These are phyloP conservation scores for Oikopleura dioica DNA, from an alignment of 23 tunicate genomes.

Conservation along the genomic window DNA sequence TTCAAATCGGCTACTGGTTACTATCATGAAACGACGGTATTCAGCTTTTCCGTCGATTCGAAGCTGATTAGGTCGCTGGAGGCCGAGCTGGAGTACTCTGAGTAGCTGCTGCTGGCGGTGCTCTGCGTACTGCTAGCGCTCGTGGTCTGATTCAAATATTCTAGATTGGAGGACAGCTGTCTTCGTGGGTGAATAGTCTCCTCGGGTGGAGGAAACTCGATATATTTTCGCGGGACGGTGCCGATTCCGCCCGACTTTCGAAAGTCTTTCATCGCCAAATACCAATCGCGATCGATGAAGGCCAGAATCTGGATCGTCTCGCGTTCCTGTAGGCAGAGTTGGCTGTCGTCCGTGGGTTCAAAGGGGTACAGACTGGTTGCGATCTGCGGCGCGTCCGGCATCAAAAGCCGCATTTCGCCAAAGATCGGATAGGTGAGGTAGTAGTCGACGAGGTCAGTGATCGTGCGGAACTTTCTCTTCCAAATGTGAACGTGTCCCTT, in stretches of 20 bases:
- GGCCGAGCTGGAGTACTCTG: too few species aligned
- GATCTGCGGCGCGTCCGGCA: not conserved
- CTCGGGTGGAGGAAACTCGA: not conserved
- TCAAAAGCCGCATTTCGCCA: not conserved
- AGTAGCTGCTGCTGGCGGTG: too few species aligned
- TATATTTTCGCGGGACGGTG: constrained; percentile 8
- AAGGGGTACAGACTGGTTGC: not conserved
- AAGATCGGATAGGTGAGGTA: not conserved
- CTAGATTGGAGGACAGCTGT: too few species aligned
- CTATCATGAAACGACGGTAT: too few species aligned
- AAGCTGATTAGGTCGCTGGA: too few species aligned
- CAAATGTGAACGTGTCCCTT: not conserved
- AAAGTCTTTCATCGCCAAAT: not conserved
- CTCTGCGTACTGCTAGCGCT: too few species aligned
- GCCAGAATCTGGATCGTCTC: not conserved
- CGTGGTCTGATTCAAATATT: too few species aligned
- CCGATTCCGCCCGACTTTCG: not conserved
- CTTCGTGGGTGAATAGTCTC: too few species aligned
- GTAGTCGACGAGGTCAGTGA: not conserved
- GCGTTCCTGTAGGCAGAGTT: not conserved
- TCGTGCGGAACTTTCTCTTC: not conserved
- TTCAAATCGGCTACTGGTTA: too few species aligned
- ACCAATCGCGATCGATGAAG: not conserved
- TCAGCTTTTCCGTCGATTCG: too few species aligned
- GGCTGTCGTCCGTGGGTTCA: not conserved